Evolutionary conservation across 2,113 vertebrate genomes (phyloP).

Genomic region (Terrapene triunguis): DNA sequence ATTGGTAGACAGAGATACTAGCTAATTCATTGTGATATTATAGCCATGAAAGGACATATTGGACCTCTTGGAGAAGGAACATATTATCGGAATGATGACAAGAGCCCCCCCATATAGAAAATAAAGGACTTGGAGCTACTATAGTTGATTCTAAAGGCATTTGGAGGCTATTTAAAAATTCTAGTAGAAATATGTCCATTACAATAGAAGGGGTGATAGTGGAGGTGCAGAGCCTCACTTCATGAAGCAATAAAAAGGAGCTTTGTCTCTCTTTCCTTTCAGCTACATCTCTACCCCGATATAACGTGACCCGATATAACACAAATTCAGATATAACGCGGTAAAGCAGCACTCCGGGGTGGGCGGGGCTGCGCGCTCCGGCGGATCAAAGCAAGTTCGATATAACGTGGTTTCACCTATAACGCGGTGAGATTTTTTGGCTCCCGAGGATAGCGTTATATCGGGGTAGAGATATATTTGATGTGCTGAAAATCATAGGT

Average conservation of each 20-base stretch:
- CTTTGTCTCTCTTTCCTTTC: not conserved
- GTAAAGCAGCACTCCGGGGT: no score
- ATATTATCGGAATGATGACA: rapidly evolving
- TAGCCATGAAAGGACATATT: not conserved
- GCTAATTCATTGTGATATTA: not conserved
- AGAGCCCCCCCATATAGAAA: not conserved
- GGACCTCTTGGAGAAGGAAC: not conserved
- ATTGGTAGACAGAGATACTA: not conserved
- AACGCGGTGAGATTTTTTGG: no score
- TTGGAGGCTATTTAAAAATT: not conserved
- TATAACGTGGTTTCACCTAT: no score
- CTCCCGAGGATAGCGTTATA: no score
- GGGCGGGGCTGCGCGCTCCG: no score
- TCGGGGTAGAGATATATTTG: not conserved
- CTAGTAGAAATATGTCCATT: not conserved
- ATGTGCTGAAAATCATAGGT: not conserved
- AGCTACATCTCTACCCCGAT: not conserved
- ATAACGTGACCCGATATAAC: no score
- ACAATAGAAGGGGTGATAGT: rapidly evolving
- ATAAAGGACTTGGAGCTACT: not conserved
- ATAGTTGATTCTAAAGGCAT: not conserved
- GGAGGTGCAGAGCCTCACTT: not conserved
- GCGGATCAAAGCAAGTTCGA: no score
- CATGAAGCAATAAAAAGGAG: not conserved
- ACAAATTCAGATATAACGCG: no score